phyloP scores from a whole-genome alignment of 1,140 invertebrate species.

The Oncopeltus fasciatus region DNA sequence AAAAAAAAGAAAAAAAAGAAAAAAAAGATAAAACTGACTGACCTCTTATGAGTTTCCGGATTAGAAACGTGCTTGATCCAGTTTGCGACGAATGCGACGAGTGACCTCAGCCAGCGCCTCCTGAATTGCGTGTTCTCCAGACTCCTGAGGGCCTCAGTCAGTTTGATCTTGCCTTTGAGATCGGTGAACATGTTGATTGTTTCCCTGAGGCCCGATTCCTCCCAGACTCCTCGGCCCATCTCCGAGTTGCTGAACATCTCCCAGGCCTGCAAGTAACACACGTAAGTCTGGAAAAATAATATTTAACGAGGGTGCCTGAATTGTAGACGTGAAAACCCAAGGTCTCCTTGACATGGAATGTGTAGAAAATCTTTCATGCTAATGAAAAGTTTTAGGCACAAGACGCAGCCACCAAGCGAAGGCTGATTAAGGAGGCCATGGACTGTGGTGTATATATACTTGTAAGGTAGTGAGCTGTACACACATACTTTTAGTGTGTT shows the following conservation, averaged over 20 bases:
- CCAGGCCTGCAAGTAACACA: neutral
- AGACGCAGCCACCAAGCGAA: too few species aligned
- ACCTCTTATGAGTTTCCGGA: slow-evolving; percentile 56
- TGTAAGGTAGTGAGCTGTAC: too few species aligned
- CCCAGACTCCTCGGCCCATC: slow-evolving; percentile 49
- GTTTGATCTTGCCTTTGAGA: slow-evolving; percentile 43
- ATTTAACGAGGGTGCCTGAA: too few species aligned
- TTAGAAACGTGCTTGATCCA: slow-evolving; percentile 57
- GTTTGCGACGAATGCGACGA: slow-evolving; percentile 56
- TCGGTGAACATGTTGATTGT: slow-evolving; percentile 44
- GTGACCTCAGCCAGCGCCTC: slow-evolving; percentile 56
- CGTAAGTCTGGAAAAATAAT: too few species aligned
- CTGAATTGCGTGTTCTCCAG: slow-evolving; percentile 62
- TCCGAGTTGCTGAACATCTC: slow-evolving; percentile 29
- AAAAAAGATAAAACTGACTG: slow-evolving; percentile 24
- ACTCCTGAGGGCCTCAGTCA: slow-evolving; percentile 52
- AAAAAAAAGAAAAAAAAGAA: neutral
- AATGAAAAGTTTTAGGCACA: too few species aligned
- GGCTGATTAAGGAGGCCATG: too few species aligned
- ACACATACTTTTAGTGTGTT: too few species aligned
- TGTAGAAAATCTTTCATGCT: too few species aligned
- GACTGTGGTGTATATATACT: too few species aligned
- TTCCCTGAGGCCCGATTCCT: slow-evolving; percentile 50
- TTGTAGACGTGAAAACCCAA: too few species aligned
- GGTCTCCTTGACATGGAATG: too few species aligned